phyloP scores from a whole-genome alignment of 2,888 invertebrate species.

The Mechanitis mazaeus region DNA sequence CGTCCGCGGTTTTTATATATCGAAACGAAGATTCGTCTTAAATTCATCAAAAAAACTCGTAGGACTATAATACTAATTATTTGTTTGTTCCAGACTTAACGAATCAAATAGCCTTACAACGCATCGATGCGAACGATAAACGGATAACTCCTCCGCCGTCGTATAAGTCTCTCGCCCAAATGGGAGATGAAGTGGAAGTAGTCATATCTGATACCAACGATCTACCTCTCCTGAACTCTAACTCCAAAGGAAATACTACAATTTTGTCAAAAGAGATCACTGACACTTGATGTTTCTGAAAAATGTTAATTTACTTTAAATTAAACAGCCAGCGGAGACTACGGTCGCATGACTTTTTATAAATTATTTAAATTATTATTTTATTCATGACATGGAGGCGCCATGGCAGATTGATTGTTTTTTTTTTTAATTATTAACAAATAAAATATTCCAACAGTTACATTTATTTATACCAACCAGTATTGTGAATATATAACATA shows the following conservation, averaged over 20 bases:
- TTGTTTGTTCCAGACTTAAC: constrained; percentile 53
- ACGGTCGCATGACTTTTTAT: too few species aligned
- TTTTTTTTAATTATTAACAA: neutral
- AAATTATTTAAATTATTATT: too few species aligned
- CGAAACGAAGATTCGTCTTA: too few species aligned
- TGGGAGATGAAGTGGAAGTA: constrained; percentile 50
- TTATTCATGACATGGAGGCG: too few species aligned
- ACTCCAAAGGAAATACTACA: constrained; percentile 11
- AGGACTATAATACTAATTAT: neutral
- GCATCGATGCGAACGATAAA: constrained; percentile 38
- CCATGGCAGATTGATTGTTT: neutral
- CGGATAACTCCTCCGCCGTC: constrained; percentile 54
- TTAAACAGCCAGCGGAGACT: too few species aligned
- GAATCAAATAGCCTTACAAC: constrained; percentile 52
- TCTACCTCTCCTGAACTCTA: constrained; percentile 27
- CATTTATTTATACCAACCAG: too few species aligned
- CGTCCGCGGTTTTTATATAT: too few species aligned
- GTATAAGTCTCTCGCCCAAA: constrained; percentile 52
- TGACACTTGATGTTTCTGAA: constrained; percentile 29
- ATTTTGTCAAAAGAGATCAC: constrained; percentile 25
- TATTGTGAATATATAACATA: too few species aligned
- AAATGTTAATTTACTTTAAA: too few species aligned
- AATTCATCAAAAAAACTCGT: too few species aligned
- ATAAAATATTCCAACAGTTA: too few species aligned
- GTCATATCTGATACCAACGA: constrained; percentile 38